These are phyloP conservation scores for Sarcophaga carnaria DNA, from an alignment of 2,888 invertebrate genomes.

Conservation along the genomic window DNA sequence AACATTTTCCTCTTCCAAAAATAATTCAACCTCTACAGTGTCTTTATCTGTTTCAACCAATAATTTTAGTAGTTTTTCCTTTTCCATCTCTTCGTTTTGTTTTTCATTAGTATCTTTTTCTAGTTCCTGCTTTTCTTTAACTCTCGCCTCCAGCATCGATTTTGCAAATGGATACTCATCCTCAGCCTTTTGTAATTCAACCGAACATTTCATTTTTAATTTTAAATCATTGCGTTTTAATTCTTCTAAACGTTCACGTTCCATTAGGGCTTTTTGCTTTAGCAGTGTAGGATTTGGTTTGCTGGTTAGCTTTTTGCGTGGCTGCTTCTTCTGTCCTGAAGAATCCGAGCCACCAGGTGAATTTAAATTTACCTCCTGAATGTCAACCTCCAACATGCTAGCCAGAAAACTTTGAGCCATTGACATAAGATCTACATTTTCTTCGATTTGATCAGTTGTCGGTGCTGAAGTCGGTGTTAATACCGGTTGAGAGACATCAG, in stretches of 20 bases:
- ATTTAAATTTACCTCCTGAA: constrained; percentile 71
- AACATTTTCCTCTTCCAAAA: constrained; percentile 65
- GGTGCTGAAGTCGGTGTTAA: neutral
- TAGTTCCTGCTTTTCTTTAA: constrained; percentile 22
- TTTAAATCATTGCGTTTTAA: constrained; percentile 78
- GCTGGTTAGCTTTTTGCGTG: constrained; percentile 80
- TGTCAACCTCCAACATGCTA: constrained; percentile 79
- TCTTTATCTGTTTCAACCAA: constrained; percentile 18
- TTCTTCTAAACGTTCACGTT: constrained; percentile 78
- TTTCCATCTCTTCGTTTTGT: constrained; percentile 12
- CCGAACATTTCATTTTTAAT: constrained; percentile 77
- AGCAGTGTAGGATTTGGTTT: constrained; percentile 80
- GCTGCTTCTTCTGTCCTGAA: constrained; percentile 76
- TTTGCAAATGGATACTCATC: constrained; percentile 76
- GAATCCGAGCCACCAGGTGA: constrained; percentile 49
- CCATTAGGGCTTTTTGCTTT: constrained; percentile 76
- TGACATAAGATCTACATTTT: constrained; percentile 67
- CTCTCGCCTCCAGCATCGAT: constrained; percentile 71
- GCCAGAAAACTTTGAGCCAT: constrained; percentile 76
- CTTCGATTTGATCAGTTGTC: constrained; percentile 21
- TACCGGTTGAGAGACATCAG: neutral
- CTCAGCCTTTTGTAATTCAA: constrained; percentile 77
- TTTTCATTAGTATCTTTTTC: constrained; percentile 28
- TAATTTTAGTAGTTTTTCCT: neutral
- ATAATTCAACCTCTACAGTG: constrained; percentile 56